A percentile compares a stretch with the other conserved stretches of the same genome.
phyloP scores from a whole-genome alignment of 2,888 invertebrate species.

The Electrophaes corylata region DNA sequence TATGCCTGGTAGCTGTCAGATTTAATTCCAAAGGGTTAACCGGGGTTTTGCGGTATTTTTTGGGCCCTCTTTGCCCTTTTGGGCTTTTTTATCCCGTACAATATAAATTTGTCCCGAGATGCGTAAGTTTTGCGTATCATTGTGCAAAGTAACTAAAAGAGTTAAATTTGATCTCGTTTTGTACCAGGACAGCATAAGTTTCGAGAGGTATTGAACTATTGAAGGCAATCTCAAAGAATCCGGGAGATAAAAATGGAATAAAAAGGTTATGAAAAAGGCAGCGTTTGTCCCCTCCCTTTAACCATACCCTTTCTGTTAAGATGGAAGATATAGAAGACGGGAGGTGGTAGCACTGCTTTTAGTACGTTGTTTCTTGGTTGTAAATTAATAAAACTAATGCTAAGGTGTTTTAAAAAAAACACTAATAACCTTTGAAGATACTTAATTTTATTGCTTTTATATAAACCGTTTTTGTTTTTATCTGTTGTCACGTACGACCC shows the following conservation, averaged over 20 bases:
- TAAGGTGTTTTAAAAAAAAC: background rate
- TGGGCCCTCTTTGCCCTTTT: constrained; percentile 25
- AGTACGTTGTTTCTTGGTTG: background rate
- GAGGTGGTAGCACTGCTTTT: background rate
- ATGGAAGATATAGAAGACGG: constrained; percentile 9
- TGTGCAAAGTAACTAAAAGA: constrained; percentile 33
- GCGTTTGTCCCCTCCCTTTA: constrained; percentile 12
- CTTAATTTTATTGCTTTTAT: too few relatives aligned
- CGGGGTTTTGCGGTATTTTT: constrained; percentile 38
- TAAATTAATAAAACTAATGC: background rate
- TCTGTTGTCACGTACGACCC: too few relatives aligned
- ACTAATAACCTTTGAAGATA: too few relatives aligned
- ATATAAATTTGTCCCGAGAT: constrained; percentile 9
- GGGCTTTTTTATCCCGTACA: constrained; percentile 17
- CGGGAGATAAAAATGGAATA: constrained; percentile 21
- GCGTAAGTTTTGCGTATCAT: constrained; percentile 23
- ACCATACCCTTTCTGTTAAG: background rate
- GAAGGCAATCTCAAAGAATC: constrained; percentile 23
- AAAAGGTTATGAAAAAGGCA: constrained; percentile 24
- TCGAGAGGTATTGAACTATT: constrained; percentile 10
- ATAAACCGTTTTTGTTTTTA: too few relatives aligned
- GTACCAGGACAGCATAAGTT: constrained; percentile 33
- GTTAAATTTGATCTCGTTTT: constrained; percentile 42
- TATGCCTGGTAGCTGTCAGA: constrained; percentile 51
- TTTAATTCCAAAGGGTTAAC: constrained; percentile 52